Percentiles rank a stretch among this genome's conserved stretches.
phyloP scores from a whole-genome alignment of 2,888 invertebrate species.

The Meghimatium bilineatum region DNA sequence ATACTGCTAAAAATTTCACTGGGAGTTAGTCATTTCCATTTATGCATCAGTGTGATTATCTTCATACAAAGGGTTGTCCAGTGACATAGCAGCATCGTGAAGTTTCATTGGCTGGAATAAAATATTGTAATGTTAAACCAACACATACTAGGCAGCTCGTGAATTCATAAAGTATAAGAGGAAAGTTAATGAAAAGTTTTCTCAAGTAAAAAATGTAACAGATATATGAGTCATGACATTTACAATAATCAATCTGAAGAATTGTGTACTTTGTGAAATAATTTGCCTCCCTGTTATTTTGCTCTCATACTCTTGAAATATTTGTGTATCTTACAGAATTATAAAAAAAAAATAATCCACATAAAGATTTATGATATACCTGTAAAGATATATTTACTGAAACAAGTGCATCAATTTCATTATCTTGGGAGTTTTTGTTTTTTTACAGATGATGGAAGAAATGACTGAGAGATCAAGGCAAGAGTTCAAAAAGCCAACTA shows the following conservation, averaged over 20 bases:
- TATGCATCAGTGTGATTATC: constrained; percentile 33
- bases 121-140: neutral
- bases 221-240: neutral
- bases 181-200: neutral
- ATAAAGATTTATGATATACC: no score
- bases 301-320: neutral
- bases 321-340: no score
- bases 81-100: constrained; percentile 37
- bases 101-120: constrained; percentile 35
- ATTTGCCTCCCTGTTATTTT: neutral
- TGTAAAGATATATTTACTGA: no score
- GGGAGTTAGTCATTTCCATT: neutral
- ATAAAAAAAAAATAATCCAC: no score
- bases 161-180: neutral
- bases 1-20: neutral
- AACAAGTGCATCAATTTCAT: no score
- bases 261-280: neutral
- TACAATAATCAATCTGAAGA: neutral
- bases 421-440: no score
- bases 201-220: neutral
- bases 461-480: no score
- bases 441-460: no score
- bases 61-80: constrained; percentile 45
- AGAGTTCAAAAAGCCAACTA: no score
- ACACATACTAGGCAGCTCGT: neutral